Percentiles rank a stretch among this genome's conserved stretches.
These are phyloP conservation scores for Istiophorus platypterus DNA, from an alignment of 2,113 vertebrate genomes.

Conservation along the genomic window DNA sequence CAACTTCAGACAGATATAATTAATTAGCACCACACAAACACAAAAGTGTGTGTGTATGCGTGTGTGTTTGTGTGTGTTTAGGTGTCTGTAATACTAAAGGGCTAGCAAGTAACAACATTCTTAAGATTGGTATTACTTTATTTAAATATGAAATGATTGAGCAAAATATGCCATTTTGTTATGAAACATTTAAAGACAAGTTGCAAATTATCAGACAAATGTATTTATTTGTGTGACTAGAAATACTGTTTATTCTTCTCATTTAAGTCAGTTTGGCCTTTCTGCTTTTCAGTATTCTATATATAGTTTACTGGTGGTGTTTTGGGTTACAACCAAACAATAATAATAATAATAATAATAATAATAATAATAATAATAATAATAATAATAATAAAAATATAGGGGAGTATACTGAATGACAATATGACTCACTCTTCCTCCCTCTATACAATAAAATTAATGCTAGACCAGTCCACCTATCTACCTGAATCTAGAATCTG, in stretches of 20 bases:
- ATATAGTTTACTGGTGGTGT: constrained; percentile 25
- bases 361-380: too few relatives aligned
- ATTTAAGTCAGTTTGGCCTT: neutral
- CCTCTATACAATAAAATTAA: constrained; percentile 18
- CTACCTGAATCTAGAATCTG: constrained; percentile 34
- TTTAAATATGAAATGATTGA: neutral
- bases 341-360: too few relatives aligned
- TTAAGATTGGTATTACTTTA: constrained; percentile 2
- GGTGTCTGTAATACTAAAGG: neutral
- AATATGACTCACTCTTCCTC: constrained; percentile 42
- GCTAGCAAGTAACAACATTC: neutral
- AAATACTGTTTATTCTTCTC: neutral
- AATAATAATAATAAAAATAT: too few relatives aligned
- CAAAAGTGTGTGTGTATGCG: constrained; percentile 17
- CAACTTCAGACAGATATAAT: constrained; percentile 69
- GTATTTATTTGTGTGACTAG: neutral
- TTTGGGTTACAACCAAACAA: constrained; percentile 36
- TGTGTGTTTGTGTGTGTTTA: constrained; percentile 6
- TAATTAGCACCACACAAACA: constrained; percentile 62
- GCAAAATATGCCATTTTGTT: neutral
- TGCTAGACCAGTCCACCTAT: constrained; percentile 14
- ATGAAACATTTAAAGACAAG: neutral
- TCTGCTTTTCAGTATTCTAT: constrained; percentile 1
- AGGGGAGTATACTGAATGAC: constrained; percentile 5
- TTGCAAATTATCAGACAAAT: neutral